Conservation (phyloP, 1,140 invertebrate species). For the Nephotettix cincticeps region DNA sequence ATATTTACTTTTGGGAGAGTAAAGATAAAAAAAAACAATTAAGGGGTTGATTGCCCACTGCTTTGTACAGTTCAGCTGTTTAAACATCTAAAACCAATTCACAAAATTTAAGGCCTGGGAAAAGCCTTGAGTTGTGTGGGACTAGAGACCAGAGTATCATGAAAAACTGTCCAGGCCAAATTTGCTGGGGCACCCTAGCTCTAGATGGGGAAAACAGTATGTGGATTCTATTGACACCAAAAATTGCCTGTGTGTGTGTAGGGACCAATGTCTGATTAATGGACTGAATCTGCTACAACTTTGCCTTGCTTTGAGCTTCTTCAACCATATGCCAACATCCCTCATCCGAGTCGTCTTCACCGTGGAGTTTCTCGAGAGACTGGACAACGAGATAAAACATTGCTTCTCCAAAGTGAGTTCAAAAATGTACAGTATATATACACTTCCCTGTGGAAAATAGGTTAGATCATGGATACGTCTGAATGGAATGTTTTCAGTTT, state of each 20-base stretch:
- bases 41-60: too few relatives aligned
- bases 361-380: slow-evolving; percentile 43
- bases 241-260: slow-evolving; percentile 32
- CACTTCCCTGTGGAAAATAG: too few relatives aligned
- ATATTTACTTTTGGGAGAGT: too few relatives aligned
- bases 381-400: slow-evolving; percentile 43
- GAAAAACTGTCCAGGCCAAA: background rate
- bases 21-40: too few relatives aligned
- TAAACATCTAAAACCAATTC: background rate
- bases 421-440: too few relatives aligned
- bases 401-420: slow-evolving; percentile 38
- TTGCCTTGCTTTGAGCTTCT: slow-evolving; percentile 40
- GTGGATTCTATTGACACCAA: background rate
- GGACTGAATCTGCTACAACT: slow-evolving; percentile 39
- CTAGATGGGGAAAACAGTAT: background rate
- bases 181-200: background rate
- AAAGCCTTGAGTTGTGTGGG: background rate
- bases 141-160: background rate
- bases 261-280: slow-evolving; percentile 38
- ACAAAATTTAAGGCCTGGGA: background rate
- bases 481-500: too few relatives aligned
- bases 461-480: too few relatives aligned
- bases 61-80: too few relatives aligned
- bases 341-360: slow-evolving; percentile 43
- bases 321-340: slow-evolving; percentile 35